Evolutionary conservation across 1,140 invertebrate species (phyloP).

Genomic region (Scylla paramamosain): DNA sequence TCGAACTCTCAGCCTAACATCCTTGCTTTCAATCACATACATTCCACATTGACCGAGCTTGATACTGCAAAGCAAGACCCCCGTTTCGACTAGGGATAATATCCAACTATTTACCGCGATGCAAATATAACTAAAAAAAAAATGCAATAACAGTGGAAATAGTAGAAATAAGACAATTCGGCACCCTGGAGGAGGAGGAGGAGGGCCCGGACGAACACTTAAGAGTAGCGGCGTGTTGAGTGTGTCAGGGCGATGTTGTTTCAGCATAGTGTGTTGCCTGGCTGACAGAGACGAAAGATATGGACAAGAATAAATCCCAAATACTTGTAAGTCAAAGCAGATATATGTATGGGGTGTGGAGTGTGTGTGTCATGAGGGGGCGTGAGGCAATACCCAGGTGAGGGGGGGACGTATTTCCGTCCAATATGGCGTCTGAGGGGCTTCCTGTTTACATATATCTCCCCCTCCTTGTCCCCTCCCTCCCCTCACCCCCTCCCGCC

Average conservation of each 20-base stretch:
- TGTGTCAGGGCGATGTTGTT: not conserved
- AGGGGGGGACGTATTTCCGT: slow-evolving; percentile 52
- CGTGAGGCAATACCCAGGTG: not conserved
- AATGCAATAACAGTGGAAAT: no score
- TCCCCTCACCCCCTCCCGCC: not conserved
- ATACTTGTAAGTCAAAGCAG: slow-evolving; percentile 49
- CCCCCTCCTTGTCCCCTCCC: not conserved
- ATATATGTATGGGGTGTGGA: not conserved
- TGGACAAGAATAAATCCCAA: slow-evolving; percentile 64
- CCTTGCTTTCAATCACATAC: no score
- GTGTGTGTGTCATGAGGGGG: not conserved
- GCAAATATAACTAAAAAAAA: no score
- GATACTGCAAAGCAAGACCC: no score
- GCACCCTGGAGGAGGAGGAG: no score
- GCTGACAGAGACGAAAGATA: not conserved
- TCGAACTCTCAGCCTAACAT: no score
- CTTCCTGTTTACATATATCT: slow-evolving; percentile 61
- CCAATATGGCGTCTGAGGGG: slow-evolving; percentile 47
- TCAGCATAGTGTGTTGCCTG: not conserved
- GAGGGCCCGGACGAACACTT: no score
- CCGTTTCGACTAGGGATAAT: no score
- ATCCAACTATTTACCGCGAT: no score
- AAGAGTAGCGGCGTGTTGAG: no score
- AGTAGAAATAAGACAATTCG: no score
- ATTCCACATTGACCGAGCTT: no score